Percentiles rank a stretch among this genome's conserved stretches.
Evolutionary conservation across 2,113 vertebrate species (phyloP).

Genomic region (Pristiophorus japonicus): DNA sequence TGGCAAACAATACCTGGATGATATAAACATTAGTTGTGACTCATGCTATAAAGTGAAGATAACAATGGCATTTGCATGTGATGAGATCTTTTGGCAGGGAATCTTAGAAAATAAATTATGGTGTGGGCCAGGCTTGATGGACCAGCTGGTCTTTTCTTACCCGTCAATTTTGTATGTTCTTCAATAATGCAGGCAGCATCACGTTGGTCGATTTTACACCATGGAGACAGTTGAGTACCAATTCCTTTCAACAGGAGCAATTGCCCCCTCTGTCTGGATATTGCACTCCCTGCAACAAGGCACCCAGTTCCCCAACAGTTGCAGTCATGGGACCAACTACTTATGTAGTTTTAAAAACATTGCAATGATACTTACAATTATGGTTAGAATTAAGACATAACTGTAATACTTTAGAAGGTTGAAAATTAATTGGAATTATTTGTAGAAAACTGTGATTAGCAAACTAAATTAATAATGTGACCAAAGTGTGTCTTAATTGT

Average conservation of each 20-base stretch:
- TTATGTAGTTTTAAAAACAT: neutral
- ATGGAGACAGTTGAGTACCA: neutral
- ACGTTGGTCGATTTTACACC: neutral
- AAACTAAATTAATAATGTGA: neutral
- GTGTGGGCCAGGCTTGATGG: neutral
- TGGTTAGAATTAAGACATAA: neutral
- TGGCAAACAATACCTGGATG: neutral
- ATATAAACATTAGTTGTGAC: neutral
- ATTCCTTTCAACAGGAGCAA: neutral
- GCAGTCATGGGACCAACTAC: neutral
- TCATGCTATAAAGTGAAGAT: neutral
- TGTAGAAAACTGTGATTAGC: neutral
- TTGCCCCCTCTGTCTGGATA: neutral
- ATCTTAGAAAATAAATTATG: neutral
- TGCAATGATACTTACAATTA: neutral
- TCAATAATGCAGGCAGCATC: neutral
- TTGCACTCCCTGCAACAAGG: neutral
- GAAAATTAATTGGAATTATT: neutral
- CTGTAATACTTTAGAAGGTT: neutral
- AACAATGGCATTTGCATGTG: neutral
- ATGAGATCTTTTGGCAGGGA: neutral
- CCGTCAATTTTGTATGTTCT: neutral
- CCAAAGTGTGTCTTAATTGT: neutral
- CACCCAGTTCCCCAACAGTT: neutral
- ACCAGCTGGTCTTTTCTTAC: neutral